Percentiles rank a stretch among this genome's conserved stretches.
These are phyloP conservation scores for Sterrhoptilus dennistouni DNA, from an alignment of 2,113 vertebrate species.

Conservation along the genomic window DNA sequence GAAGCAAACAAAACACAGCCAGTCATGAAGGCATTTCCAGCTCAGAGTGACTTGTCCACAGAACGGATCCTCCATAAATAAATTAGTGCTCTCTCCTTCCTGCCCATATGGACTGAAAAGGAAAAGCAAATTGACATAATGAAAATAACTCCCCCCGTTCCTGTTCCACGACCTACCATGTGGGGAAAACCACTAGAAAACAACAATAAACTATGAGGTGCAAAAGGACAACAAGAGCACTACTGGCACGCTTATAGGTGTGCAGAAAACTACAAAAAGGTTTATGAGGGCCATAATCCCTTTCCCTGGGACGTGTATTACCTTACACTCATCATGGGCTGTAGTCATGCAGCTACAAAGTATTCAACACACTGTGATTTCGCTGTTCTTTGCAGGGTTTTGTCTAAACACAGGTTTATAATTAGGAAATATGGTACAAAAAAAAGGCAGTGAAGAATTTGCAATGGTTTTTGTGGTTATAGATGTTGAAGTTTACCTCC, in stretches of 20 bases:
- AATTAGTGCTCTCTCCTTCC: constrained; percentile 39
- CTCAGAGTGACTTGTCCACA: constrained; percentile 41
- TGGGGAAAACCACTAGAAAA: neutral
- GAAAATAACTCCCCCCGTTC: neutral
- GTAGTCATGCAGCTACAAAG: neutral
- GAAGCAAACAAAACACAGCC: constrained; percentile 54
- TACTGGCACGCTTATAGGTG: neutral
- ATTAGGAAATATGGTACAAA: neutral
- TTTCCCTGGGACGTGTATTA: neutral
- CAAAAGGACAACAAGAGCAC: constrained; percentile 19
- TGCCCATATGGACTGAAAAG: constrained; percentile 11
- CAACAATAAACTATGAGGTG: neutral
- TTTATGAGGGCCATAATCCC: neutral
- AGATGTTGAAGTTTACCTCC: neutral
- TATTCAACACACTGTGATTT: neutral
- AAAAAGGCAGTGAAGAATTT: neutral
- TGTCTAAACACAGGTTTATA: neutral
- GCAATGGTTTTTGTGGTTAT: neutral
- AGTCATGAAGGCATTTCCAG: constrained; percentile 50
- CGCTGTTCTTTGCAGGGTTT: neutral
- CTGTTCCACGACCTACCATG: neutral
- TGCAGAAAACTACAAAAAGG: constrained; percentile 25
- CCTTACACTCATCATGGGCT: neutral
- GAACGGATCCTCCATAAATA: constrained; percentile 68
- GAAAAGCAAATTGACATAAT: neutral